A percentile compares a stretch with the other conserved stretches of the same genome.
Conservation (phyloP, 2,113 vertebrate genomes). For the Tonatia bakeri region DNA sequence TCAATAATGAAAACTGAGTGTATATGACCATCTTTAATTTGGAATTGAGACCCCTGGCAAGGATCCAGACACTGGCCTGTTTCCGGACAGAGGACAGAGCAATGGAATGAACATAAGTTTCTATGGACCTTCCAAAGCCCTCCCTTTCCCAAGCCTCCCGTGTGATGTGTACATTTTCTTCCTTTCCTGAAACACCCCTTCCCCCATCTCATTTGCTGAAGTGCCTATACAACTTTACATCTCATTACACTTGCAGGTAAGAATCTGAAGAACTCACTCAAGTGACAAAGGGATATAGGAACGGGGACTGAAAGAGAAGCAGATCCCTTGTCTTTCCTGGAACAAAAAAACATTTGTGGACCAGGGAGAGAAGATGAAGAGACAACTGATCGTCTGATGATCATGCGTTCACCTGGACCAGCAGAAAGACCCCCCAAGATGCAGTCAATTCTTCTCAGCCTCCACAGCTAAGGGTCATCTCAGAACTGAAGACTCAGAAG, state of each 20-base stretch:
- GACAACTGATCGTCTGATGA: background rate
- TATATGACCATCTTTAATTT: constrained; percentile 26
- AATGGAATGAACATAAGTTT: background rate
- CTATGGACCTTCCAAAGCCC: background rate
- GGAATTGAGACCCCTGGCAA: background rate
- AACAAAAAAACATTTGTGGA: background rate
- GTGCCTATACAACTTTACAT: background rate
- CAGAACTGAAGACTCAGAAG: background rate
- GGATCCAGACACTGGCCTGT: background rate
- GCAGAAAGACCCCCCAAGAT: background rate
- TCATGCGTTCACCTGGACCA: background rate
- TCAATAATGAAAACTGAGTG: background rate
- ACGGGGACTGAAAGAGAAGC: background rate
- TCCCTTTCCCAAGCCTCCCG: background rate
- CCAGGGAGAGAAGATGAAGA: background rate
- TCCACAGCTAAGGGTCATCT: background rate
- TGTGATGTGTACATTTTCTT: background rate
- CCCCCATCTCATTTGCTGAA: background rate
- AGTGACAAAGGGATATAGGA: background rate
- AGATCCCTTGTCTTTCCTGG: background rate
- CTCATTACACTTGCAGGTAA: background rate
- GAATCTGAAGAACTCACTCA: background rate
- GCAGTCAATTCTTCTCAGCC: background rate
- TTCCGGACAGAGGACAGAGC: background rate
- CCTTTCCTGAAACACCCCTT: background rate